Base-by-base conservation (phyloP, 2,113 vertebrate genomes). In the Pluvianellus socialis region DNA sequence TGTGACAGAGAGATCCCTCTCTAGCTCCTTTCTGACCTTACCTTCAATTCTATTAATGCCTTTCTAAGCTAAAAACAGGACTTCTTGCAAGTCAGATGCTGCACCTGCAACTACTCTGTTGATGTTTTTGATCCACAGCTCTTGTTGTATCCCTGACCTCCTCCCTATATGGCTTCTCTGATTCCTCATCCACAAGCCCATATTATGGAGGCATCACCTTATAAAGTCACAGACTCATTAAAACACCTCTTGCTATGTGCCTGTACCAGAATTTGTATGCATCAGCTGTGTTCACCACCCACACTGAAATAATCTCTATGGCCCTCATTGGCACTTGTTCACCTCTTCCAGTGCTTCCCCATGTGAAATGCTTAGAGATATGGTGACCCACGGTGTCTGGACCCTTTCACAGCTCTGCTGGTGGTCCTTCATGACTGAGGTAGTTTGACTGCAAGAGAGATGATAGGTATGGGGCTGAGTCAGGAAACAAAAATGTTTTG, bases 311-410 rank as follows among this genome's bases (percentile, higher is more conserved):
- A 68, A 14, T 13, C 35, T 58, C 23, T 44, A 12, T 18, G 4
- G 7, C 27, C 42, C 47, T 59, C 79, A 22, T 4, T 14, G 45
- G 26, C 23, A 44, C 7, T 18, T 27, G 11, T 20, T 62, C 63
- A 56, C 15, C 20, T 58, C 30, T 88, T 8, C 30, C 21, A 8
- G 77, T 2, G 26, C 18, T 62, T 91, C 18, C 70, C 12, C 20
- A 23, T 2, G 1, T 53, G 19, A 63, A 91, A 33, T 45, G 28
- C 9, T 45, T 6, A 8, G 7, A 61, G 49, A 44, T 23, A 59
- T 24, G 0, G 0, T 10, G 35, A 27, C 5, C n/a, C 44, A 79
- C 7, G 9, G 38, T 38, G 12, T 14, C 70, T 61, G 28, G 38
- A 79, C 13, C 27, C 8, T 79, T 63, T 44, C 62, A 59, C 47